phyloP scores from a whole-genome alignment of 2,888 invertebrate species.

The Minunthozetes semirufus region DNA sequence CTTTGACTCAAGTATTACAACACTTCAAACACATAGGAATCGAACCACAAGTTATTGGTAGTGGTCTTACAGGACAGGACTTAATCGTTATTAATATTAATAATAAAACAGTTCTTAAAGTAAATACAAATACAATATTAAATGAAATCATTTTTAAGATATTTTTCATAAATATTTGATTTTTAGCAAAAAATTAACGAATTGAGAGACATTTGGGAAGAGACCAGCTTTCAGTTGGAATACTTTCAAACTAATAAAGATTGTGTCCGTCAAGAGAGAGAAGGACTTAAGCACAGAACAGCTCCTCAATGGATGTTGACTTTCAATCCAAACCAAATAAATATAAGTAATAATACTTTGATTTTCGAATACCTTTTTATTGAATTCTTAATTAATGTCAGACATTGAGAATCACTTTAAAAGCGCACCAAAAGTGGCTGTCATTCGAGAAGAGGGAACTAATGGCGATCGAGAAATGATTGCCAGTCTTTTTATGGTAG shows the following conservation, averaged over 20 bases:
- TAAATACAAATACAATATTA: conserved; percentile 13
- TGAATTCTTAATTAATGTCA: conserved; percentile 1
- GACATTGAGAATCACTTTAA: conserved; percentile 36
- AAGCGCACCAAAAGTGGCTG: conserved; percentile 64
- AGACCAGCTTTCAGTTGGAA: conserved; percentile 85
- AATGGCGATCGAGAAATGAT: conserved; percentile 97
- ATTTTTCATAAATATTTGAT: background rate
- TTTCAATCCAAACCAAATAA: conserved; percentile 50
- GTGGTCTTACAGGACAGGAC: conserved; percentile 10
- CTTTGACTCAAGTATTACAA: conserved; percentile 57
- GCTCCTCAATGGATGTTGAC: conserved; percentile 66
- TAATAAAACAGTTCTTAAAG: conserved; percentile 57
- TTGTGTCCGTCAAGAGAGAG: conserved; percentile 73
- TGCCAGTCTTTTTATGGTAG: conserved; percentile 75
- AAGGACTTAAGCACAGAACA: conserved; percentile 60
- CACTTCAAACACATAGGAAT: conserved; percentile 59
- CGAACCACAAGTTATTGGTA: conserved; percentile 62
- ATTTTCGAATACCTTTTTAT: background rate
- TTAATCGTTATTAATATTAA: conserved; percentile 55
- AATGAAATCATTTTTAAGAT: background rate
- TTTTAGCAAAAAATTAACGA: conserved; percentile 55
- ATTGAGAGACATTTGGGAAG: conserved; percentile 83
- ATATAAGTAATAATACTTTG: conserved; percentile 25
- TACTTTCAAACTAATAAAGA: conserved; percentile 69
- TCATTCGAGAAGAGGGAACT: conserved; percentile 89